Conservation (phyloP, 2,888 invertebrate genomes). For the Stomorhina lunata region DNA sequence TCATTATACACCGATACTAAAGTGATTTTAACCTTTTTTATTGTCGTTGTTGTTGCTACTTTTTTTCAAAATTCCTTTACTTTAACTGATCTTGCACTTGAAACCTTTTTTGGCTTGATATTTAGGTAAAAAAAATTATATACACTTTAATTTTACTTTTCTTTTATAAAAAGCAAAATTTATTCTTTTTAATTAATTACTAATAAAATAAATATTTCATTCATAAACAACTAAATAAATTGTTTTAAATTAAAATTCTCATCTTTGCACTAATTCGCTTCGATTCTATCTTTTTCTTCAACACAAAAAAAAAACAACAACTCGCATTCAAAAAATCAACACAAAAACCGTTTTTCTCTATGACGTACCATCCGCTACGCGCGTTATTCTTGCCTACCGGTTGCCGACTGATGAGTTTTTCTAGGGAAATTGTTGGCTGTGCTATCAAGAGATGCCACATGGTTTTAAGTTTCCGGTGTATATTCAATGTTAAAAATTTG, state of each 20-base stretch:
- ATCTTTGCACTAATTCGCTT: slow-evolving; percentile 10
- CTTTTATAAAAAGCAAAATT: neutral
- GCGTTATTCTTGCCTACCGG: slow-evolving; percentile 64
- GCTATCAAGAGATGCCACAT: slow-evolving; percentile 22
- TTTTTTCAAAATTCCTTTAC: slow-evolving; percentile 51
- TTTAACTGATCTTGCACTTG: slow-evolving; percentile 50
- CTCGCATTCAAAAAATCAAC: slow-evolving; percentile 15
- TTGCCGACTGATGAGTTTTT: slow-evolving; percentile 63
- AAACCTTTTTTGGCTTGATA: slow-evolving; percentile 31
- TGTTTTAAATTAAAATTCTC: slow-evolving; percentile 3
- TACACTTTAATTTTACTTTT: neutral
- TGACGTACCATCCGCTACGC: slow-evolving; percentile 37
- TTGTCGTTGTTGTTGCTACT: slow-evolving; percentile 45
- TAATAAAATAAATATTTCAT: slow-evolving; percentile 3
- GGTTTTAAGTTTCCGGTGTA: too few relatives aligned
- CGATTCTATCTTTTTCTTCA: neutral
- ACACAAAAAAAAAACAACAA: slow-evolving; percentile 31
- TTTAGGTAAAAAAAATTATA: neutral
- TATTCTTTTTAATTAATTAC: slow-evolving; percentile 3
- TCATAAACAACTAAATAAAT: slow-evolving; percentile 22
- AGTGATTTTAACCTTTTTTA: slow-evolving; percentile 47
- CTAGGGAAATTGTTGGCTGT: slow-evolving; percentile 16
- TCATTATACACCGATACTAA: slow-evolving; percentile 35
- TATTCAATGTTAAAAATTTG: too few relatives aligned
- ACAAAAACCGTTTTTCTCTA: slow-evolving; percentile 1